A percentile compares a stretch with the other conserved stretches of the same genome.
Conservation (phyloP, 2,113 vertebrate genomes). For the Cyprinus carpio region DNA sequence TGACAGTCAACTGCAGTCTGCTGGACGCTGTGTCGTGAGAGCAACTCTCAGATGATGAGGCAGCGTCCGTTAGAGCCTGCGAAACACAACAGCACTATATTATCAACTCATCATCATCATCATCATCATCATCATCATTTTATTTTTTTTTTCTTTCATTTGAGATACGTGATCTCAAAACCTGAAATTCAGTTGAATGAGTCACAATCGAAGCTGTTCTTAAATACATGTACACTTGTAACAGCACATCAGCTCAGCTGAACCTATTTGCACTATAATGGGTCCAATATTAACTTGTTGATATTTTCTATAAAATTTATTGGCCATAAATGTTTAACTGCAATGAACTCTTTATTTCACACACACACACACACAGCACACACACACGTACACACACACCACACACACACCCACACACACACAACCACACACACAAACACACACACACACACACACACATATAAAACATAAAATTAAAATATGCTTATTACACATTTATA, state of each 20-base stretch:
- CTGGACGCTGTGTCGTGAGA: background rate
- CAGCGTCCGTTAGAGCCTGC: background rate
- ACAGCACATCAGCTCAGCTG: background rate
- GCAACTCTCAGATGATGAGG: background rate
- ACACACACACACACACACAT: no score
- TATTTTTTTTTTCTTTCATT: no score
- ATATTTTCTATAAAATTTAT: background rate
- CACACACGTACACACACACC: no score
- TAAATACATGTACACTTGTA: background rate
- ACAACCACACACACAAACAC: no score
- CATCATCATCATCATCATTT: no score
- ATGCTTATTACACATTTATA: no score
- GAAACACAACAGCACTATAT: background rate
- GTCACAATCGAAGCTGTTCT: background rate
- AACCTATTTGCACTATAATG: background rate
- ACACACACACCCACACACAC: no score
- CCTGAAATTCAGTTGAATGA: background rate
- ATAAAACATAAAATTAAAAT: no score
- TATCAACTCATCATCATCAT: no score
- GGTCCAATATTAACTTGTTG: background rate
- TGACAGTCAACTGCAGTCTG: conserved; percentile 12
- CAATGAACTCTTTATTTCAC: no score
- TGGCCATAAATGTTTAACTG: background rate
- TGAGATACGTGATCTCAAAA: background rate
- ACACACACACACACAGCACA: no score